These are phyloP conservation scores for Vandiemenella viatica DNA, from an alignment of 2,888 invertebrate species.

Conservation along the genomic window DNA sequence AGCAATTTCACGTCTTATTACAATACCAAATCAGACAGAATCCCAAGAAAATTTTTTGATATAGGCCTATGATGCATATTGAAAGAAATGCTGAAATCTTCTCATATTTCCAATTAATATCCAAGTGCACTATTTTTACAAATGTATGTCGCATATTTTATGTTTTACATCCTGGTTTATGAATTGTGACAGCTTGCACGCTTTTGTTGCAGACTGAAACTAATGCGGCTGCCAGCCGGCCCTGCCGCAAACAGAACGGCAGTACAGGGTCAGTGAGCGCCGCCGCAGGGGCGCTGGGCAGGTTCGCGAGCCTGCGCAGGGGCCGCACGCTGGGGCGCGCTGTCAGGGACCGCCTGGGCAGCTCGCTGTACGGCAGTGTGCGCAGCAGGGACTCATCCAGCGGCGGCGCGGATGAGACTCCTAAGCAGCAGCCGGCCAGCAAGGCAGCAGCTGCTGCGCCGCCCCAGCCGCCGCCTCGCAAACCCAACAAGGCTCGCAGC, in stretches of 20 bases:
- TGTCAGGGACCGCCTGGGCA: conserved; percentile 36
- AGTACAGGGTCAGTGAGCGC: conserved; percentile 9
- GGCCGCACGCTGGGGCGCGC: conserved; percentile 34
- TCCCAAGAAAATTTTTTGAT: too few species aligned
- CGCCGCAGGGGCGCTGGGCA: conserved; percentile 10
- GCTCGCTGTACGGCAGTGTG: conserved; percentile 32
- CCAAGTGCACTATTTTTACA: too few species aligned
- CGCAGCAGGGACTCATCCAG: conserved; percentile 3
- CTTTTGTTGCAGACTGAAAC: too few species aligned
- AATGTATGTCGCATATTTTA: too few species aligned
- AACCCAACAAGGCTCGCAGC: conserved; percentile 21
- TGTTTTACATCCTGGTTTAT: too few species aligned
- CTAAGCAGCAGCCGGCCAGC: conserved; percentile 25
- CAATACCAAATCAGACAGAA: too few species aligned
- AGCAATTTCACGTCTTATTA: too few species aligned
- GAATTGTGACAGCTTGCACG: too few species aligned
- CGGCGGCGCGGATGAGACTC: conserved; percentile 3
- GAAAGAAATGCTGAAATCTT: too few species aligned
- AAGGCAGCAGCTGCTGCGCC: not conserved
- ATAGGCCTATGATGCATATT: too few species aligned
- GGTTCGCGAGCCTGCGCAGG: conserved; percentile 21
- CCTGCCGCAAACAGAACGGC: conserved; percentile 1
- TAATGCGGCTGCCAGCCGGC: too few species aligned
- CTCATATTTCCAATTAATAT: too few species aligned
- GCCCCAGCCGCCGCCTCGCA: conserved; percentile 21